Conservation (phyloP, 2,113 vertebrate genomes). For the Cyanoliseus patagonus region DNA sequence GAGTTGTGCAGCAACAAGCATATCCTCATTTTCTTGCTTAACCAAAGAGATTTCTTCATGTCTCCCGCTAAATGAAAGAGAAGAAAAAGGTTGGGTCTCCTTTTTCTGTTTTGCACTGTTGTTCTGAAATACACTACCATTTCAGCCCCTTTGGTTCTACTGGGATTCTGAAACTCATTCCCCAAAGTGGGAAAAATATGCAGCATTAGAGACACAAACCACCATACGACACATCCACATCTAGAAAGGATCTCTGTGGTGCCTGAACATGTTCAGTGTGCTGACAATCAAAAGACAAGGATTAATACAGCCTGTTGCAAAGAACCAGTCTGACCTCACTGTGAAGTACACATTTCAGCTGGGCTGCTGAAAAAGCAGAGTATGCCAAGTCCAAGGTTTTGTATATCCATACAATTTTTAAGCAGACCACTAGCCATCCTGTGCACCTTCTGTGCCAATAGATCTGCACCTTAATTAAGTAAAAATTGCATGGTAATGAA, state of each 20-base stretch:
- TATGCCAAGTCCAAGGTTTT: neutral
- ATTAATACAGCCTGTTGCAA: neutral
- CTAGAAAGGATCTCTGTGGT: neutral
- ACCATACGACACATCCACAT: neutral
- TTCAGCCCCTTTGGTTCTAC: neutral
- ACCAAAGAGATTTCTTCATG: neutral
- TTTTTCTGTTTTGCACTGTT: neutral
- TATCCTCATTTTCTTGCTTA: constrained; percentile 57
- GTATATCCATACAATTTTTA: neutral
- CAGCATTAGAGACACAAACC: neutral
- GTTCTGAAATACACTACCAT: neutral
- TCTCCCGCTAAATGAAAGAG: constrained; percentile 4
- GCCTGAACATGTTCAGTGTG: neutral
- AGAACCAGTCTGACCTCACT: neutral
- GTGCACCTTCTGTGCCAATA: neutral
- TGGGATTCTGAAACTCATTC: neutral
- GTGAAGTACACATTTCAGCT: fast-evolving
- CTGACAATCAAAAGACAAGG: neutral
- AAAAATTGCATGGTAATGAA: constrained; percentile 7
- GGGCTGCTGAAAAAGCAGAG: neutral
- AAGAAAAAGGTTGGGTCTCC: neutral
- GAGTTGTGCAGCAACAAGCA: constrained; percentile 63
- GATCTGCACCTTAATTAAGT: neutral
- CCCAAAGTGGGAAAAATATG: neutral
- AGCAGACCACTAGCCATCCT: neutral